Evolutionary conservation across 2,797 vertebrate genomes (phyloP), one percentile per base, ranked within the genome.

Genomic region (Acrossocheilus wenchowensis): DNA sequence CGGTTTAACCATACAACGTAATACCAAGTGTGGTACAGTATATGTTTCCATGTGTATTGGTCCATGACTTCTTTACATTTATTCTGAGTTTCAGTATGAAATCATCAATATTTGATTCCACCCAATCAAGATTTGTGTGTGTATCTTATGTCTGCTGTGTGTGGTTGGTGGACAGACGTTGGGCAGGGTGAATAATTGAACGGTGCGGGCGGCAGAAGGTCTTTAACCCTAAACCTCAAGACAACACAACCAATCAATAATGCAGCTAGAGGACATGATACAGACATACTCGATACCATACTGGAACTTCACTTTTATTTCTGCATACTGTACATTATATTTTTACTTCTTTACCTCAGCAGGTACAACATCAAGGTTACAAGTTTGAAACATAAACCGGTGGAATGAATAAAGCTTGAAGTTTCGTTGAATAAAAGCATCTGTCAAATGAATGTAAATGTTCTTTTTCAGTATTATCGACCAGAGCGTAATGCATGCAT

Each of bases 241-340:
- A 94, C 92, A 94, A 94, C 91, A 91, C 92, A 94, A 52, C 91
- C 87, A 92, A 94, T 95, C 93, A 95, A 95, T 96, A 94, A 94
- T 95, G 92, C 90, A 94, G 88, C 89, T 92, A 84, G 86, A 90
- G 83, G 83, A 48, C 91, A 93, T 92, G 90, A 94, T 94, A 93
- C 88, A 83, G 88, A 91, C 26, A 9, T 41, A 62, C 36, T 77
- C 45, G 23, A 36, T 30, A 41, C 30, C 62, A 78, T 10, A 79
- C 64, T 71, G 23, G 50, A 48, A 73, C 54, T 50, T 43, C 39
- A 26, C 34, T 9, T 68, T 19, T 68, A 17, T 78, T 26, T 43
- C 71, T 57, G 11, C 54, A 41, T 71, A 60, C 73, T 14, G 17
- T n/a, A 4, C 2, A 23, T 41, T 71, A 26, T 26, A 12, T 78